Conservation (phyloP, 1,140 invertebrate genomes). For the Lordiphosa clarofinis region DNA sequence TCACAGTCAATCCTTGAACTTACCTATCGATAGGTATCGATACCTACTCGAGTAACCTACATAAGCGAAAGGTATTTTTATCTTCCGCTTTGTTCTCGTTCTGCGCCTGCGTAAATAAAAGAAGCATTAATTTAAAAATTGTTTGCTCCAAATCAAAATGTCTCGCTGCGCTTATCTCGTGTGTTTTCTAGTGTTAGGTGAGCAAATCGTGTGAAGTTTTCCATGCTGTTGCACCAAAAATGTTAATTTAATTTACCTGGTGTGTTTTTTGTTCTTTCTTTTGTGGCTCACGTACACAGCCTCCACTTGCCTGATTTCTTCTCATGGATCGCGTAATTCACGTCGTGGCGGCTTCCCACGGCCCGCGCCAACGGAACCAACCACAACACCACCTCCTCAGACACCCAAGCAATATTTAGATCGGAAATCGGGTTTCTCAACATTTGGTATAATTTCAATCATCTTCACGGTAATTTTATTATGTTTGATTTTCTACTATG, state of each 20-base stretch:
- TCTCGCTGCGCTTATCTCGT: slow-evolving; percentile 40
- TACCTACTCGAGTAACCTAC: slow-evolving; percentile 14
- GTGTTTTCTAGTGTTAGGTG: slow-evolving; percentile 52
- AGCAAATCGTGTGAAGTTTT: slow-evolving; percentile 16
- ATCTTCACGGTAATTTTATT: slow-evolving; percentile 81
- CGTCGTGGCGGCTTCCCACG: slow-evolving; percentile 20
- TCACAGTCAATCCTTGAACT: not conserved
- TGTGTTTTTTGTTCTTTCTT: not conserved
- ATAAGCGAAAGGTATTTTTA: slow-evolving; percentile 27
- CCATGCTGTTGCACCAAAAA: not conserved
- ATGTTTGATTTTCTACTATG: slow-evolving; percentile 82
- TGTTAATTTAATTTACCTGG: slow-evolving; percentile 14
- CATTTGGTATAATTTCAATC: slow-evolving; percentile 82
- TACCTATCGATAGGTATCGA: slow-evolving; percentile 12
- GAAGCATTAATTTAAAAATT: slow-evolving; percentile 7
- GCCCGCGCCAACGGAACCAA: slow-evolving; percentile 31
- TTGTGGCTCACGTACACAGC: slow-evolving; percentile 28
- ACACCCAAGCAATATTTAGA: slow-evolving; percentile 79
- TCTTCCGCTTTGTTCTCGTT: slow-evolving; percentile 34
- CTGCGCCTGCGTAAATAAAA: slow-evolving; percentile 51
- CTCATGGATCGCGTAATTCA: slow-evolving; percentile 22
- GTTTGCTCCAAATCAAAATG: slow-evolving; percentile 43
- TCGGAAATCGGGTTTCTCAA: slow-evolving; percentile 80
- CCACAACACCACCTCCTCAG: slow-evolving; percentile 44
- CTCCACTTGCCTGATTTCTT: slow-evolving; percentile 49